Conservation (phyloP, 2,797 vertebrate species). For the Molossus alvarezi region DNA sequence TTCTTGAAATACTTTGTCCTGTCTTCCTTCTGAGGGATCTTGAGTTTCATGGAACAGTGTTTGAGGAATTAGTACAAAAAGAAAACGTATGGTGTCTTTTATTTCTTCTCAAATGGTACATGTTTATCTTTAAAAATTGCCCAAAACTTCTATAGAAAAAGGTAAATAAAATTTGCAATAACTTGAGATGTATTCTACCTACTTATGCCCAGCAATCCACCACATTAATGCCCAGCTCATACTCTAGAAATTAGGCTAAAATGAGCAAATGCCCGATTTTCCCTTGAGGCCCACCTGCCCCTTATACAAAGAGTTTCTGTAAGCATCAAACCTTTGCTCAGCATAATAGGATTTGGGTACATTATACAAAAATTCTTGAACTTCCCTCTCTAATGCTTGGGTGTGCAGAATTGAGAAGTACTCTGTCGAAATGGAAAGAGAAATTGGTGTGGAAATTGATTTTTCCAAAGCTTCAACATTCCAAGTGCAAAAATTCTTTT, state of each 20-base stretch:
- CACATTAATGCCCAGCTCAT: neutral
- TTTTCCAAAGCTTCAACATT: slow-evolving; percentile 66
- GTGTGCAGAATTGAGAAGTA: slow-evolving; percentile 12
- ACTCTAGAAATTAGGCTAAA: slow-evolving; percentile 59
- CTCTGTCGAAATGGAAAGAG: slow-evolving; percentile 14
- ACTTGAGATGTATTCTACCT: neutral
- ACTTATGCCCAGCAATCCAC: neutral
- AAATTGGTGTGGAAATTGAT: slow-evolving; percentile 59
- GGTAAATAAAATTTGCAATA: neutral
- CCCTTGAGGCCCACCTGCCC: neutral
- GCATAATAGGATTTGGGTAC: neutral
- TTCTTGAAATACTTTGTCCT: slow-evolving; percentile 41
- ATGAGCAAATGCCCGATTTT: neutral
- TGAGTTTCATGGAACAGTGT: neutral
- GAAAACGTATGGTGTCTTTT: slow-evolving; percentile 4
- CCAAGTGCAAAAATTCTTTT: slow-evolving; percentile 51
- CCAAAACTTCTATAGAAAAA: slow-evolving; percentile 51
- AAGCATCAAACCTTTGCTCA: neutral
- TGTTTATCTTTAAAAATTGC: slow-evolving; percentile 36
- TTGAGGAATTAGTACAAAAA: slow-evolving; percentile 56
- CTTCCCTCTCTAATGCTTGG: neutral
- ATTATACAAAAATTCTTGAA: neutral
- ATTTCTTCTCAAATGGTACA: neutral
- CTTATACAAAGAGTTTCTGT: neutral
- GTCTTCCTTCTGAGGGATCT: neutral